phyloP scores from a whole-genome alignment of 2,888 invertebrate genomes.

The Nomada lathburiana region DNA sequence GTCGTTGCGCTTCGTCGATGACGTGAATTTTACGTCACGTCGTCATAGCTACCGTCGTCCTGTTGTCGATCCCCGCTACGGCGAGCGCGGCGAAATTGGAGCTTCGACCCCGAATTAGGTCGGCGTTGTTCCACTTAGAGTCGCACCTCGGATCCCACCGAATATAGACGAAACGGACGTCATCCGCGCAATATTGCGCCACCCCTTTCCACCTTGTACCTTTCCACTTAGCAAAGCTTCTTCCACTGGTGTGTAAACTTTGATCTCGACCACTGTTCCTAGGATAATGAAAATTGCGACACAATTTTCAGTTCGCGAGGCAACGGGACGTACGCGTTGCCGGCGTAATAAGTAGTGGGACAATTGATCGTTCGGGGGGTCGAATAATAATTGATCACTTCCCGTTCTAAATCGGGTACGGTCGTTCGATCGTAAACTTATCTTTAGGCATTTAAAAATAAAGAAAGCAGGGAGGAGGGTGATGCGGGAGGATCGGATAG shows the following conservation, averaged over 20 bases:
- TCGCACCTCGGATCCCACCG: conserved; percentile 14
- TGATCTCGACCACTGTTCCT: not conserved
- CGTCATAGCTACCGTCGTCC: conserved; percentile 73
- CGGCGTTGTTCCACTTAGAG: conserved; percentile 46
- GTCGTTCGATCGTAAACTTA: too few species aligned
- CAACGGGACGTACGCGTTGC: too few species aligned
- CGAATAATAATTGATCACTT: too few species aligned
- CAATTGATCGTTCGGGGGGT: too few species aligned
- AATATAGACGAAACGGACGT: not conserved
- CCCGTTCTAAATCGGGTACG: too few species aligned
- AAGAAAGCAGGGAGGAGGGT: not conserved
- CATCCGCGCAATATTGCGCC: not conserved
- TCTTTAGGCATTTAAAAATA: too few species aligned
- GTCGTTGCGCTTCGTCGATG: conserved; percentile 77
- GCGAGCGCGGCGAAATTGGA: conserved; percentile 73
- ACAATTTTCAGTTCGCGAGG: too few species aligned
- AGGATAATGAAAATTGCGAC: not conserved
- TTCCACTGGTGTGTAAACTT: not conserved
- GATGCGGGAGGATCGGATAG: too few species aligned
- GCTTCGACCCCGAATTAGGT: conserved; percentile 80
- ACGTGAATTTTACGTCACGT: conserved; percentile 80
- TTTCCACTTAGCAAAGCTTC: not conserved
- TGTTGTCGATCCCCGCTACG: conserved; percentile 59
- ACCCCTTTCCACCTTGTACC: not conserved
- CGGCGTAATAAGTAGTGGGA: too few species aligned